Evolutionary conservation across 2,113 vertebrate genomes (phyloP), one percentile per base, ranked within the genome.

Genomic region (Oxygymnocypris stewartii): DNA sequence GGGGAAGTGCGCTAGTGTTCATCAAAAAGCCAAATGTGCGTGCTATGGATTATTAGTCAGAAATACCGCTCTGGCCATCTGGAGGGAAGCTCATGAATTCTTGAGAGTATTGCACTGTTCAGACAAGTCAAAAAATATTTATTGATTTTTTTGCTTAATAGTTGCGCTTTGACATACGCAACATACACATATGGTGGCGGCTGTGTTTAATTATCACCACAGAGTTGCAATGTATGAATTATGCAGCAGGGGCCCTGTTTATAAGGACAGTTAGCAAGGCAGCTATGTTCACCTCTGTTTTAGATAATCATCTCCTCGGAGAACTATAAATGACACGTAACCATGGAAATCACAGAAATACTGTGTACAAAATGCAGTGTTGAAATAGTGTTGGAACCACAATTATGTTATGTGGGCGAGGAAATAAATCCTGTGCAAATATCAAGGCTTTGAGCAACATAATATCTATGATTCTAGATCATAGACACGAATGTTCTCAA

Each of bases 1-100:
- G 91, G 91, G 88, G 81, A 92, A 91, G 86, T 85, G 83, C 91
- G 86, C 91, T 91, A 92, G 93, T 94, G 92, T 93, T 94, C 91
- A 94, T 95, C 93, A 93, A 89, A 83, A 92, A 89, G 90, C 85
- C 88, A 90, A 91, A 92, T 90, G 82, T 91, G 91, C 89, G 91
- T 85, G 86, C 87, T 91, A 93, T 54, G 93, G 92, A 86, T 89
- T 91, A 93, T 94, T 94, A 93, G 91, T 90, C 90, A 84, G 90
- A 91, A 90, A 92, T 90, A 93, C 67, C 87, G 89, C 77, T 88
- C 85, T 85, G 89, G 91, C 90, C 87, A 89, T 92, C 88, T 84
- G 88, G 91, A 87, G 87, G 84, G 18, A 85, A 88, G 91, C 78
- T 89, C 86, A 85, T 89, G 91, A 85, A 91, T 87, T 83, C 85